phyloP scores from a whole-genome alignment of 2,113 vertebrate species.

The Phoenicopterus ruber region DNA sequence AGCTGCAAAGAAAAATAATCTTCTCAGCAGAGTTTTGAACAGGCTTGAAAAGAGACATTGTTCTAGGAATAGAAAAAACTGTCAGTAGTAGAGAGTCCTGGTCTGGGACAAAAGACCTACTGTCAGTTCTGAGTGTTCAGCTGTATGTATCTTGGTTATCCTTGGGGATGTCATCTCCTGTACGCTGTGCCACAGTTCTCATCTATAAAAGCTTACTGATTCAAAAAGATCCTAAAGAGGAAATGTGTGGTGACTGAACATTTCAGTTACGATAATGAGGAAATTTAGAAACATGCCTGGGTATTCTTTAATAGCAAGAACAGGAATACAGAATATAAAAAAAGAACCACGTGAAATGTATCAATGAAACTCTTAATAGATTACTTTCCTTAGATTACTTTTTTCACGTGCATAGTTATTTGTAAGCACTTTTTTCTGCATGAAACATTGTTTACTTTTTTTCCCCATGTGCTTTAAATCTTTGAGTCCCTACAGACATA shows the following conservation, averaged over 20 bases:
- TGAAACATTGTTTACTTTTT: background rate
- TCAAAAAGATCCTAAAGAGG: background rate
- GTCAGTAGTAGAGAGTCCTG: background rate
- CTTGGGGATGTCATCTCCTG: background rate
- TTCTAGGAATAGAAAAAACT: background rate
- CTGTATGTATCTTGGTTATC: background rate
- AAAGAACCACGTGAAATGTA: background rate
- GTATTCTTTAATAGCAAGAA: background rate
- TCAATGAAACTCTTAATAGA: background rate
- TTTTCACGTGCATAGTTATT: background rate
- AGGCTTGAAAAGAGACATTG: constrained; percentile 8
- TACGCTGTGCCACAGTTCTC: constrained; percentile 1
- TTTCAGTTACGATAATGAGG: background rate
- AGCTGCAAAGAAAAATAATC: constrained; percentile 49
- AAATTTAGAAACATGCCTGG: background rate
- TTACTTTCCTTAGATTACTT: background rate
- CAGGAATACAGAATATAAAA: background rate
- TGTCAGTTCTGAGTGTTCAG: background rate
- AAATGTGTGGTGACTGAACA: background rate
- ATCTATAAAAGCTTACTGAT: background rate
- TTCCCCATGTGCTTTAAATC: background rate
- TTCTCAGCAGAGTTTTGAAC: constrained; percentile 15
- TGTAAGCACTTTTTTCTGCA: background rate
- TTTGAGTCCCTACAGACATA: background rate
- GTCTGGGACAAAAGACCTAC: background rate